Conservation (phyloP, 2,888 invertebrate genomes). For the Pammene fasciana region DNA sequence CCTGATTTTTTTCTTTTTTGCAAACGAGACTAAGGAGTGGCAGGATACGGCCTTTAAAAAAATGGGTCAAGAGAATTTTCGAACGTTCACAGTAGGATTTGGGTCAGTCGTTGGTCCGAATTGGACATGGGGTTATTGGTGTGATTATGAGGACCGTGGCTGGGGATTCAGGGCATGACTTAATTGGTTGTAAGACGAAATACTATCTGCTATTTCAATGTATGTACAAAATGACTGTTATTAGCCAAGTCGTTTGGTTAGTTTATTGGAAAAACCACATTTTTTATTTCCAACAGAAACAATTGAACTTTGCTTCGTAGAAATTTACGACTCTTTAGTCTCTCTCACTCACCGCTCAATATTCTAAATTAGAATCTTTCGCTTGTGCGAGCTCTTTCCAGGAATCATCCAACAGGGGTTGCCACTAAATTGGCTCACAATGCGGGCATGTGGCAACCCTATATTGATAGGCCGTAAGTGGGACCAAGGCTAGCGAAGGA, state of each 20-base stretch:
- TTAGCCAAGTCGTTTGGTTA: too few relatives aligned
- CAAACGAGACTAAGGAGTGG: conserved; percentile 46
- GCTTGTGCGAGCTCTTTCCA: not conserved
- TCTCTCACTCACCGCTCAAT: too few relatives aligned
- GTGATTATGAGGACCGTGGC: not conserved
- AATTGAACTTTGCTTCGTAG: too few relatives aligned
- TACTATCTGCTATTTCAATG: too few relatives aligned
- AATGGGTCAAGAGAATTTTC: conserved; percentile 72
- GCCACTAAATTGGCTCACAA: conserved; percentile 57
- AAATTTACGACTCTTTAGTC: too few relatives aligned
- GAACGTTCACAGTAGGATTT: conserved; percentile 57
- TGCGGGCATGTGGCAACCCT: conserved; percentile 56
- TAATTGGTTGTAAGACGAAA: not conserved
- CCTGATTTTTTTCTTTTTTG: conserved; percentile 62
- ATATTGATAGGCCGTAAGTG: conserved; percentile 55
- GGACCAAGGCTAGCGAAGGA: conserved; percentile 79
- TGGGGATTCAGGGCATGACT: not conserved
- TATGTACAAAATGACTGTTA: too few relatives aligned
- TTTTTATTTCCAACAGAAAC: too few relatives aligned
- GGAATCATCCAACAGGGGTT: not conserved
- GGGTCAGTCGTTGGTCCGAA: conserved; percentile 60
- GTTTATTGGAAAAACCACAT: too few relatives aligned
- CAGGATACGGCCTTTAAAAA: conserved; percentile 62
- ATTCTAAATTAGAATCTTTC: too few relatives aligned
- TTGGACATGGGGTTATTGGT: conserved; percentile 57